phyloP scores from a whole-genome alignment of 2,888 invertebrate genomes.

The Fissipunctia ypsillon region DNA sequence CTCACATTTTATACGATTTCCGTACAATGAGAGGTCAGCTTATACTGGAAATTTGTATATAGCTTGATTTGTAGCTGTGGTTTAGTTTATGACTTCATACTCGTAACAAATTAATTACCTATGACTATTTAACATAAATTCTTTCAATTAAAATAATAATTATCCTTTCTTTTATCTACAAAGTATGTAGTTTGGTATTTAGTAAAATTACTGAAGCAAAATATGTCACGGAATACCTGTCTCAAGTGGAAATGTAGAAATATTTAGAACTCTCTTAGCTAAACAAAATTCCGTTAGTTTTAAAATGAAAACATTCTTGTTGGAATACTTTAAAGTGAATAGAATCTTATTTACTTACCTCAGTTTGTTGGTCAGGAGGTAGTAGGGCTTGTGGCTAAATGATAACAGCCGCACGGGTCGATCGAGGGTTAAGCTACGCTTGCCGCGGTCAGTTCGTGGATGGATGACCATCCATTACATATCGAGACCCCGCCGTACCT shows the following conservation, averaged over 20 bases:
- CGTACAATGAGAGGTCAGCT: no score
- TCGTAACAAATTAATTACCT: no score
- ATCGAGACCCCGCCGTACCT: no score
- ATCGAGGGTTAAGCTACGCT: no score
- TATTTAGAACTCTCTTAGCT: conserved; percentile 2
- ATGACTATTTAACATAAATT: not conserved
- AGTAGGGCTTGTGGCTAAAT: no score
- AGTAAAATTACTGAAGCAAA: conserved; percentile 6
- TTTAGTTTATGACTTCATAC: no score
- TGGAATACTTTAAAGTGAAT: not conserved
- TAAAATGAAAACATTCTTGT: conserved; percentile 7
- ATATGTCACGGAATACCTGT: not conserved
- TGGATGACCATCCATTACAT: no score
- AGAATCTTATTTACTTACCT: not conserved
- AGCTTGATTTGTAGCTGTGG: no score
- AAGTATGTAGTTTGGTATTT: not conserved
- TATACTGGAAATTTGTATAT: no score
- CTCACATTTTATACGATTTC: no score
- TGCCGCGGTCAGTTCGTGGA: no score
- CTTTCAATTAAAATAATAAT: not conserved
- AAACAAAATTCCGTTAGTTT: not conserved
- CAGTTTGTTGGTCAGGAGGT: not conserved
- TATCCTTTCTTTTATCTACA: not conserved
- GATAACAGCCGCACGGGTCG: no score
- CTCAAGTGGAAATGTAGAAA: conserved; percentile 11